phyloP scores from a whole-genome alignment of 1,140 invertebrate species.

The Vanessa atalanta region DNA sequence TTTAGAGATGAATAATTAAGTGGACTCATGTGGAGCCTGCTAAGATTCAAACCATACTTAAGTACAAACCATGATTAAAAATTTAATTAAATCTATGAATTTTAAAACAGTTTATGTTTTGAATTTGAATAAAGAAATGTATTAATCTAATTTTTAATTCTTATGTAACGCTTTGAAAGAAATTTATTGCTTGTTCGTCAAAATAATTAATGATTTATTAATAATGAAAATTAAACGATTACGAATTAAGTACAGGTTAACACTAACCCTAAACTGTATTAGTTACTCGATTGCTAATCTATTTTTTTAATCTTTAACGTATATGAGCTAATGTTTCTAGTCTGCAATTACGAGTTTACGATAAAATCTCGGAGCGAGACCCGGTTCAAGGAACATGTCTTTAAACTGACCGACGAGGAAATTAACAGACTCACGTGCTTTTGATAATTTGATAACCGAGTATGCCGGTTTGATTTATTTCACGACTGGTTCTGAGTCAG shows the following conservation, averaged over 20 bases:
- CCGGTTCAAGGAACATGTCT: constrained; percentile 75
- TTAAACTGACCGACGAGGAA: constrained; percentile 74
- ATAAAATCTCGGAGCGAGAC: constrained; percentile 63
- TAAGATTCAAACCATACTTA: no score
- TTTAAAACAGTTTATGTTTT: not conserved
- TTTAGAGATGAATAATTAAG: constrained; percentile 12
- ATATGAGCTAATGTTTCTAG: constrained; percentile 70
- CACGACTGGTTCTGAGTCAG: constrained; percentile 66
- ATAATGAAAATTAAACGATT: not conserved
- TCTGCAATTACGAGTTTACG: constrained; percentile 65
- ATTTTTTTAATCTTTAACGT: constrained; percentile 48
- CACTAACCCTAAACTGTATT: not conserved
- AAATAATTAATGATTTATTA: constrained; percentile 1
- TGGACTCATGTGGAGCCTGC: not conserved
- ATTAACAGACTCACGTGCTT: constrained; percentile 77
- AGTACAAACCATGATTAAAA: not conserved
- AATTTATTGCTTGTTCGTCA: not conserved
- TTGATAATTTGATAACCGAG: constrained; percentile 79
- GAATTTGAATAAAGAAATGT: not conserved
- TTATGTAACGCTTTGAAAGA: not conserved
- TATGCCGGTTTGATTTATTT: constrained; percentile 72
- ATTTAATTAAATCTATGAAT: not conserved
- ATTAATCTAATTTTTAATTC: not conserved
- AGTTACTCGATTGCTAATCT: constrained; percentile 20
- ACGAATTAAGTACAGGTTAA: not conserved